Conservation (phyloP, 2,797 vertebrate species). For the Octomys mimax region DNA sequence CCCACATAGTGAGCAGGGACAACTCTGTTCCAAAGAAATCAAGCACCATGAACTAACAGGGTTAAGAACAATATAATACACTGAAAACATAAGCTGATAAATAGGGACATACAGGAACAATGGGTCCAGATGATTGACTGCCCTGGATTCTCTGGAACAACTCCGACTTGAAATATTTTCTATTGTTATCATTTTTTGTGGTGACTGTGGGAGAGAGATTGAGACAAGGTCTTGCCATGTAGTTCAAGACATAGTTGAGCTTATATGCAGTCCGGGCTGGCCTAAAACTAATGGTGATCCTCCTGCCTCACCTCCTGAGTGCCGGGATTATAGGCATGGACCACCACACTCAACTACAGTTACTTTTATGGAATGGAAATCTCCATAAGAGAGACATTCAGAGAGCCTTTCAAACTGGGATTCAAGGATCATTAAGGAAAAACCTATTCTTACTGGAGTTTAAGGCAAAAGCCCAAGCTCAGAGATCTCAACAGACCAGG, state of each 20-base stretch:
- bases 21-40: neutral
- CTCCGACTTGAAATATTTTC: neutral
- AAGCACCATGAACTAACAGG: neutral
- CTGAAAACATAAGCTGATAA: neutral
- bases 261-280: neutral
- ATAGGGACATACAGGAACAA: neutral
- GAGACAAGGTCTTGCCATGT: neutral
- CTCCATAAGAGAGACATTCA: neutral
- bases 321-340: neutral
- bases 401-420: neutral
- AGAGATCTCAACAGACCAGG: neutral
- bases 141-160: neutral
- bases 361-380: neutral
- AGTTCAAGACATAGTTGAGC: neutral
- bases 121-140: neutral
- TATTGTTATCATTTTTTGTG: neutral
- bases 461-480: too few relatives aligned
- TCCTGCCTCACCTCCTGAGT: neutral
- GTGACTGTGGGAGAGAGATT: neutral
- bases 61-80: neutral
- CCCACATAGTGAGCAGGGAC: neutral
- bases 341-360: neutral
- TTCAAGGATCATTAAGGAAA: too few relatives aligned
- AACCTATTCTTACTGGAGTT: too few relatives aligned
- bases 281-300: neutral